phyloP scores from a whole-genome alignment of 2,888 invertebrate genomes.

The Epinotia nisella region DNA sequence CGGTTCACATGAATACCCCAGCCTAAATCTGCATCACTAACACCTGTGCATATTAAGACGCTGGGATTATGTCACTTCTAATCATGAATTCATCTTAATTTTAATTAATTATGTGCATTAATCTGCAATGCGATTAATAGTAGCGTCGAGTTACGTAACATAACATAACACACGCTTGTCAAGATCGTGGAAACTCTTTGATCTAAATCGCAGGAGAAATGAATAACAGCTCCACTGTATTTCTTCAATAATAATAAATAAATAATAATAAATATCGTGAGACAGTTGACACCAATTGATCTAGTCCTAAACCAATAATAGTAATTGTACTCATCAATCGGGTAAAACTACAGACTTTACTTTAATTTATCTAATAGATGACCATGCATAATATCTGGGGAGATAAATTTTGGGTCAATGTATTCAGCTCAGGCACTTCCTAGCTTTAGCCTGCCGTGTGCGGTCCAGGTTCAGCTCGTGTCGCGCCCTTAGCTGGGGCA shows the following conservation, averaged over 20 bases:
- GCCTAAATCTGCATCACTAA: neutral
- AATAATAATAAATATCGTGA: too few relatives aligned
- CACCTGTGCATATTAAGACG: neutral
- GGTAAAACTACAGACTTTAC: too few relatives aligned
- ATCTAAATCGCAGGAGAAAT: neutral
- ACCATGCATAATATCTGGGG: too few relatives aligned
- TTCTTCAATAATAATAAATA: neutral
- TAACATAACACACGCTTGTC: neutral
- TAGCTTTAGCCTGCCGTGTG: too few relatives aligned
- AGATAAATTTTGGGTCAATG: too few relatives aligned
- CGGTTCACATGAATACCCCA: neutral
- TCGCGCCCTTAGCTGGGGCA: too few relatives aligned
- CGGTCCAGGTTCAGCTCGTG: too few relatives aligned
- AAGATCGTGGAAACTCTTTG: neutral
- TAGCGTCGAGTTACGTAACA: neutral
- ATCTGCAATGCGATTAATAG: neutral
- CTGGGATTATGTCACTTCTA: conserved; percentile 4
- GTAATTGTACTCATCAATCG: too few relatives aligned
- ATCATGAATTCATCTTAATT: conserved; percentile 8
- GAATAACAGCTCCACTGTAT: neutral
- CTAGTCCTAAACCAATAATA: too few relatives aligned
- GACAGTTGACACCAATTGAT: too few relatives aligned
- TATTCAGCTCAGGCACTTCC: too few relatives aligned
- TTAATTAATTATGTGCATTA: neutral
- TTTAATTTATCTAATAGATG: too few relatives aligned